phyloP scores from a whole-genome alignment of 2,797 vertebrate species.

The Pipistrellus kuhlii region DNA sequence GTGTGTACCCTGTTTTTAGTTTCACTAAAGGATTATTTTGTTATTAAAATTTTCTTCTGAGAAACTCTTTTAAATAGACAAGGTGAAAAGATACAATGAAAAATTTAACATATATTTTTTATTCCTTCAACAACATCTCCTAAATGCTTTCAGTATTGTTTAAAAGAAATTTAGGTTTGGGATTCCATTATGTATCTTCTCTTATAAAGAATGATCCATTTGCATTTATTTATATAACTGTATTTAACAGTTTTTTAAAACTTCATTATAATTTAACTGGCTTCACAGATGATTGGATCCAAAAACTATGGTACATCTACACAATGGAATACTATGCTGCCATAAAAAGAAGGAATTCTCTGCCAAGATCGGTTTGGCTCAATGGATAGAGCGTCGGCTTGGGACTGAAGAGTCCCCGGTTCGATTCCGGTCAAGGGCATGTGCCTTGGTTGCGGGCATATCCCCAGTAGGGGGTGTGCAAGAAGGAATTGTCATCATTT shows the following conservation, averaged over 20 bases:
- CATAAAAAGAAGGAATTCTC: too few species aligned
- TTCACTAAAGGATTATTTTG: not conserved
- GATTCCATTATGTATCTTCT: not conserved
- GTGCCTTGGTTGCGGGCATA: too few species aligned
- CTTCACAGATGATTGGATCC: too few species aligned
- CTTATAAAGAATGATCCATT: slow-evolving; percentile 14
- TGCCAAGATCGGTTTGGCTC: too few species aligned
- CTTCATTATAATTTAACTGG: slow-evolving; percentile 4
- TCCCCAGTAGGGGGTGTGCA: too few species aligned
- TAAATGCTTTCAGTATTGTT: not conserved
- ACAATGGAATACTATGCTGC: too few species aligned
- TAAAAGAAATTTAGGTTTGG: slow-evolving; percentile 8
- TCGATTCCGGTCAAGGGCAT: too few species aligned
- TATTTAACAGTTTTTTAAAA: slow-evolving; percentile 16
- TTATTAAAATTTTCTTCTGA: slow-evolving; percentile 39
- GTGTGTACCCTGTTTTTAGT: not conserved
- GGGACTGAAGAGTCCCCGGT: too few species aligned
- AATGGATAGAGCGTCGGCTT: too few species aligned
- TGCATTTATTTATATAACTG: slow-evolving; percentile 9
- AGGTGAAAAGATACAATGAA: not conserved
- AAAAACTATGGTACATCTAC: too few species aligned
- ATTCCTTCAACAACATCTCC: not conserved
- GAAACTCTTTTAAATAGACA: slow-evolving; percentile 27
- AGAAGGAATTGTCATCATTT: too few species aligned
- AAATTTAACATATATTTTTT: slow-evolving; percentile 19